Evolutionary conservation across 2,797 vertebrate species (phyloP), one percentile per base, ranked within the genome.

Genomic region (Nyctibius grandis): DNA sequence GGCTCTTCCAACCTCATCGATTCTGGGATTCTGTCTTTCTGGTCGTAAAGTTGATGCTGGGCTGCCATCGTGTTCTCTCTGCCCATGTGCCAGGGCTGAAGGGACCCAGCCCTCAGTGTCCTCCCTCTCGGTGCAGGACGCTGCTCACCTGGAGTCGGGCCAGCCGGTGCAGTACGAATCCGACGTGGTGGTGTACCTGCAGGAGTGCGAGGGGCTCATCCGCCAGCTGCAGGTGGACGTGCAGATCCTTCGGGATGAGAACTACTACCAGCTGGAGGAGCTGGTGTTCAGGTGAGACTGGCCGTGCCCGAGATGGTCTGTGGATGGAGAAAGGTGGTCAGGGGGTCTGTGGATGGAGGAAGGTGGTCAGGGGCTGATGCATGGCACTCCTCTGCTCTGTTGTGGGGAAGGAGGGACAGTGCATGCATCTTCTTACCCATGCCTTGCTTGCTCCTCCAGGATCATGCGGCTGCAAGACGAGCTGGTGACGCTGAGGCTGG

Each of bases 241-340:
- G n/a, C 98, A 99, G 96, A 98, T 99, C 94, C 98, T 99, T 6
- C 96, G 98, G 72, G 98, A 99, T 20, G 99, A 99, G 96, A 99
- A 98, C 34, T 99, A 99, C 96, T 99, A 99, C 97, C 99, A 99
- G 97, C 98, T 99, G 95, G 99, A 99, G 92, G 99, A 99, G 97
- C 98, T 99, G 95, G 98, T 97, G 38, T 99, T 99, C 98, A 99
- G 99, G 99, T 99, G 97, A 98, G 98, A 22, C 20, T 13, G 14
- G 13, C 64, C 1, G 0, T 11, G 63, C 9, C 48, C 0, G 0
- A 12, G 36, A 7, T 15, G 36, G 25, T 29, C 36, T 20, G 7
- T 15, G 47, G 36, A 6, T 38, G 76, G 40, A 42, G 40, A 42
- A 42, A 42, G 11, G 40, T 42, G 40, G 40, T 6, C 36, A 1